Percentiles rank a stretch among this genome's conserved stretches.
These are phyloP conservation scores for Zygogramma bicolorata DNA, from an alignment of 2,888 invertebrate species.

Conservation along the genomic window DNA sequence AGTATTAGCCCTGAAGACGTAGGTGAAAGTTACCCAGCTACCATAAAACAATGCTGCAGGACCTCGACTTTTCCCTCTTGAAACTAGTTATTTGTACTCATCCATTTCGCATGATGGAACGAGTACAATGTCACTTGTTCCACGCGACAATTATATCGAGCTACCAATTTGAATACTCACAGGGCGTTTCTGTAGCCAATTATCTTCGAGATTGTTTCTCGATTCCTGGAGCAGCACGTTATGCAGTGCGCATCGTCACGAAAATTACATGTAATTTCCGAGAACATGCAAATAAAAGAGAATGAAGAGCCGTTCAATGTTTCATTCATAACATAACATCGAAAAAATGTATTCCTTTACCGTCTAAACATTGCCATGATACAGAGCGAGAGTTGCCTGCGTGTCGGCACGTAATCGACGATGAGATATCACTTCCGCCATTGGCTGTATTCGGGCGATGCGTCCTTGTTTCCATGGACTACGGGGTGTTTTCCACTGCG, in stretches of 20 bases:
- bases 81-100: neutral
- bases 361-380: constrained; percentile 2
- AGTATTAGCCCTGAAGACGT: too few species aligned
- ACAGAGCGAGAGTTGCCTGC: neutral
- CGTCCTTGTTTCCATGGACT: neutral
- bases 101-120: neutral
- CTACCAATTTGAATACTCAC: neutral
- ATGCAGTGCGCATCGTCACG: neutral
- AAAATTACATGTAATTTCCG: constrained; percentile 8
- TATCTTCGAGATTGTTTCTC: neutral
- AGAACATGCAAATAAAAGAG: constrained; percentile 10
- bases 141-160: neutral
- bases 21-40: too few species aligned
- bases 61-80: too few species aligned
- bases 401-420: constrained; percentile 2
- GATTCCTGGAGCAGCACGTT: neutral
- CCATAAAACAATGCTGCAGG: too few species aligned
- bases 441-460: neutral
- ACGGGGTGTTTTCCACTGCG: too few species aligned
- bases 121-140: neutral
- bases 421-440: constrained; percentile 11
- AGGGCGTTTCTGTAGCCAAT: neutral
- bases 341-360: constrained; percentile 7
- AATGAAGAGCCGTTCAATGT: neutral
- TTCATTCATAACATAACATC: constrained; percentile 11